These are phyloP conservation scores for Microctonus aethiopoides DNA, from an alignment of 2,888 invertebrate species.

Conservation along the genomic window DNA sequence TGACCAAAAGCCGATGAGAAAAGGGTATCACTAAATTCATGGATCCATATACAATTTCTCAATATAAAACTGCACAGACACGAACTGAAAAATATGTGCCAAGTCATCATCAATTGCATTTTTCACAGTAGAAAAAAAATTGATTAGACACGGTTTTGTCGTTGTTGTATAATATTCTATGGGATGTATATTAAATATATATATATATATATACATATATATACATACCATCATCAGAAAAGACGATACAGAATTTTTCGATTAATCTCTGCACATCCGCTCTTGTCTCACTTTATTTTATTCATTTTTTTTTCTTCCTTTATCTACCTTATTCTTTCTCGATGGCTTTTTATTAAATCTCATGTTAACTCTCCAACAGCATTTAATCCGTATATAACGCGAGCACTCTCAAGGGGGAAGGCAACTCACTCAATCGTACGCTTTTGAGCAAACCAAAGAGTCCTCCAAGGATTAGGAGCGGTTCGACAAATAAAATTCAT, in stretches of 20 bases:
- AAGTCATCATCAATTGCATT: constrained; percentile 31
- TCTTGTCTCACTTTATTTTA: neutral
- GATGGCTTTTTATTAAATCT: neutral
- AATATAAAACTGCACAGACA: constrained; percentile 9
- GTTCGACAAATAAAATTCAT: constrained; percentile 56
- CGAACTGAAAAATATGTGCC: constrained; percentile 25
- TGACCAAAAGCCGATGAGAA: constrained; percentile 57
- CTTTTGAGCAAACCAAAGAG: constrained; percentile 47
- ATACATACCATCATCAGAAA: constrained; percentile 1
- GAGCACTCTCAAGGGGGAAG: neutral
- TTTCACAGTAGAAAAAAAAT: constrained; percentile 21
- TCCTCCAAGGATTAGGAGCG: constrained; percentile 60
- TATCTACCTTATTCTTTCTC: neutral
- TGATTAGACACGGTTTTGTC: constrained; percentile 27
- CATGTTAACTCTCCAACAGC: neutral
- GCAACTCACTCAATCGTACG: constrained; percentile 10
- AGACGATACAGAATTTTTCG: constrained; percentile 21
- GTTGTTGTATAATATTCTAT: neutral
- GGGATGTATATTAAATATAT: too few relatives aligned
- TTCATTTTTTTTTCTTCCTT: neutral
- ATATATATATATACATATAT: too few relatives aligned
- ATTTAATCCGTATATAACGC: constrained; percentile 14
- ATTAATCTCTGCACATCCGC: constrained; percentile 14
- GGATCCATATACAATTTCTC: constrained; percentile 4
- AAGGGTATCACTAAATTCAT: neutral